Evolutionary conservation across 2,888 invertebrate species (phyloP), one percentile per base, ranked within the genome.

Genomic region (Oscheius myriophilus): DNA sequence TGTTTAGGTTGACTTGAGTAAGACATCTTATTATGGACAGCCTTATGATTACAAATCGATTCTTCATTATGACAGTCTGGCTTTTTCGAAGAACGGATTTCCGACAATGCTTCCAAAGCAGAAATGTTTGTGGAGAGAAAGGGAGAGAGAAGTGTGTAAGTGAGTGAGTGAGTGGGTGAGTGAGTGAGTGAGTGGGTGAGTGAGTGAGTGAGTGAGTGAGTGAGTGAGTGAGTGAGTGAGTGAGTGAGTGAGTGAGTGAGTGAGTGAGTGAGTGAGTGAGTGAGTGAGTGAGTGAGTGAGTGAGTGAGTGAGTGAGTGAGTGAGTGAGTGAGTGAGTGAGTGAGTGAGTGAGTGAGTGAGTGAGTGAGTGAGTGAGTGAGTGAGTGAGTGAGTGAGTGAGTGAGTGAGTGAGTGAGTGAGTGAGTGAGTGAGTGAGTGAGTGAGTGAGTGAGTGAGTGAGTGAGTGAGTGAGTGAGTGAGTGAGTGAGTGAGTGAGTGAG

Each of bases 11-110:
- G 85, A 87, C 69, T 71, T 87, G 55, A 82, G 76, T 70, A 87
- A 86, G 67, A 85, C 84, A 14, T 84, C 83, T 12, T 87, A 86
- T 70, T 86, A 86, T 65, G 85, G 84, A 26, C 85, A 86, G 63
- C 81, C 83, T 1, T 86, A 86, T 63, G 86, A 86, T 67, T 86
- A 86, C 72, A 83, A 84, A 62, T 83, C 84, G 7, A 87, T 87
- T 59, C 78, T 86, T 42, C 86, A 86, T 71, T 87, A 87, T 67
- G 87, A 86, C 67, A 84, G 85, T 55, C 69, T 84, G 42, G 84
- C 86, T 0, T 86, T 86, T 70, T 83, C 81, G 51, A 87, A 87
- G 61, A 86, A 86, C 68, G 86, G 87, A 7, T 81, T 81, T 54
- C 84, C 85, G 16, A 86, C 86, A 4, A 85, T 85, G 85, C 45